phyloP scores from a whole-genome alignment of 2,113 vertebrate genomes.

The Osmerus eperlanus region DNA sequence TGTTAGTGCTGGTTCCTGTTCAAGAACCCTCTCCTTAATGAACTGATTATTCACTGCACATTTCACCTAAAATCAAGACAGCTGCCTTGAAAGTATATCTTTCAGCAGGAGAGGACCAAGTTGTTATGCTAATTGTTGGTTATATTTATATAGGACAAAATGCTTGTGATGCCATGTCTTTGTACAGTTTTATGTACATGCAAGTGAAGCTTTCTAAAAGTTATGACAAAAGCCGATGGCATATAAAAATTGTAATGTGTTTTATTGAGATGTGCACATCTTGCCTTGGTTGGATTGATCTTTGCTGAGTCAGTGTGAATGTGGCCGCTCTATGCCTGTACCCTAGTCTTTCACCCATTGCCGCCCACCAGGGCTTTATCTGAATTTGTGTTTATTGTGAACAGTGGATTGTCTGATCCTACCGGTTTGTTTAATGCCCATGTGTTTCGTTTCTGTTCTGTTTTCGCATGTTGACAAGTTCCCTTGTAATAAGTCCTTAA shows the following conservation, averaged over 20 bases:
- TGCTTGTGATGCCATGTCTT: constrained; percentile 98
- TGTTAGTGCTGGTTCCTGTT: constrained; percentile 68
- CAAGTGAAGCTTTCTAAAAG: constrained; percentile 94
- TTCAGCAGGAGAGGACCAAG: constrained; percentile 74
- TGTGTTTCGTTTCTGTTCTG: constrained; percentile 76
- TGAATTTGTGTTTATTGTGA: constrained; percentile 74
- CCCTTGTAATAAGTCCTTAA: constrained; percentile 97
- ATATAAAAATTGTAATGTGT: constrained; percentile 85
- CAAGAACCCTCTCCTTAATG: constrained; percentile 55
- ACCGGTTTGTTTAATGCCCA: constrained; percentile 74
- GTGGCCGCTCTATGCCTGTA: constrained; percentile 85
- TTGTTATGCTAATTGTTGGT: constrained; percentile 90
- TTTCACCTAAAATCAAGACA: constrained; percentile 71
- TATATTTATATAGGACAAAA: constrained; percentile 90
- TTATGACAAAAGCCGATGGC: constrained; percentile 78
- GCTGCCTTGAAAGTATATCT: constrained; percentile 80
- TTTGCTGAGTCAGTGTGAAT: constrained; percentile 90
- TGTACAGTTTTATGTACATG: constrained; percentile 99
- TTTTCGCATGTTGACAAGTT: constrained; percentile 83
- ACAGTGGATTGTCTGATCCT: constrained; percentile 88
- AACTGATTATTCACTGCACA: constrained; percentile 62
- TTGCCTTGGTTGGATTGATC: constrained; percentile 82
- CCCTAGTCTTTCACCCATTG: constrained; percentile 80
- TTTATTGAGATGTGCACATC: constrained; percentile 88
- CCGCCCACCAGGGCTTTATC: constrained; percentile 75